Evolutionary conservation across 2,113 vertebrate genomes (phyloP), one percentile per base, ranked within the genome.

Genomic region (Lipotes vexillifer): DNA sequence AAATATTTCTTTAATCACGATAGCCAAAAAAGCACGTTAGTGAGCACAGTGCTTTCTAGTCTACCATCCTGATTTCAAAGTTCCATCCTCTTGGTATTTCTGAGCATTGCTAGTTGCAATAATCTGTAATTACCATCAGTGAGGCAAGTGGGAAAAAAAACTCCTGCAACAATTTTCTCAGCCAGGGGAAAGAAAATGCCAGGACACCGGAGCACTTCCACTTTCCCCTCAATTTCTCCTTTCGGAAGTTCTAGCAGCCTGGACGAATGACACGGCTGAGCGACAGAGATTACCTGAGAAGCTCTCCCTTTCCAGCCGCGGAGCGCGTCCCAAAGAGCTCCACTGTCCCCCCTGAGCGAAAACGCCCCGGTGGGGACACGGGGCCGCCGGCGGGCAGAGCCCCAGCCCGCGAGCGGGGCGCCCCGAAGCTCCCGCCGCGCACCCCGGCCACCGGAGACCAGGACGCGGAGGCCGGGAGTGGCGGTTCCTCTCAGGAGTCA

Each of bases 261-360:
- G 25, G n/a, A 61, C 46, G 2, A 33, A 25, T 2, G 83, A 84
- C 25, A 1, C 12, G 41, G 52, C 1, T 4, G 38, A 46, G n/a
- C 6, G 63, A 83, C 46, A 1, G 25, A 23, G 95, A 88, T 96
- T 80, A 98, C 98, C 98, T 93, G 97, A 90, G 72, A 97, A 96
- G 41, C 98, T 92, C 98, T 90, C 97, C 97, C 96, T 97, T 97
- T 86, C 93, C 97, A 11, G 96, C 96, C 15, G 97, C 46, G 25
- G 92, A 84, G 66, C 83, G 96, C 75, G 97, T 93, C 83, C 97
- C 98, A 69, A 97, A 97, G 90, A 97, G 98, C 18, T 97, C 20
- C 55, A 7, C 55, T 20, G 6, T 21, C 55, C 18, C 55, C 55
- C 55, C 29, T 0, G 52, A 33, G 44, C 41, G 46, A 38, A 41